Evolutionary conservation across 2,888 invertebrate genomes (phyloP).

Genomic region (Ichneumoninae sp.): DNA sequence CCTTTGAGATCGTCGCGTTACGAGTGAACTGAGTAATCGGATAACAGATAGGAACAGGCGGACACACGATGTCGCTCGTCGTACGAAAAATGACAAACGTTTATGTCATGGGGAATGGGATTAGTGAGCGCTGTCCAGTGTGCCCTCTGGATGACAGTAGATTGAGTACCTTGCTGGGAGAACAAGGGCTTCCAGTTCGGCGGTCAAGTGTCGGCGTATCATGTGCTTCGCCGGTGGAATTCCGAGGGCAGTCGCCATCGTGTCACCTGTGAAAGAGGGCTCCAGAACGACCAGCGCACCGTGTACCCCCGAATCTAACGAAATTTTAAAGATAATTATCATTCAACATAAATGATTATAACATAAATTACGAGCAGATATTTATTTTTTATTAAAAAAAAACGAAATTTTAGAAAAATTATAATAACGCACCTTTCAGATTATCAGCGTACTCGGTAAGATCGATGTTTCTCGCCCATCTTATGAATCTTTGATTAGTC

Average conservation of each 20-base stretch:
- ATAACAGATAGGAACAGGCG: slow-evolving; percentile 32
- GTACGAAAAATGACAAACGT: slow-evolving; percentile 38
- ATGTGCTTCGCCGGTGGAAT: slow-evolving; percentile 97
- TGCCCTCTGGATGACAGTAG: slow-evolving; percentile 83
- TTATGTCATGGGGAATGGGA: slow-evolving; percentile 20
- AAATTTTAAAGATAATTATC: slow-evolving; percentile 29
- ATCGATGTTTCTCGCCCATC: slow-evolving; percentile 97
- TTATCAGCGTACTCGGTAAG: slow-evolving; percentile 97
- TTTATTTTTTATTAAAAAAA: background rate
- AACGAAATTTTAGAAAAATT: background rate
- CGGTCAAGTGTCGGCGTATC: slow-evolving; percentile 95
- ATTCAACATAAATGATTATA: background rate
- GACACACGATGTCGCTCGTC: slow-evolving; percentile 32
- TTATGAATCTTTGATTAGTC: slow-evolving; percentile 97
- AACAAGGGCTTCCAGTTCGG: slow-evolving; percentile 95
- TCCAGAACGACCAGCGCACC: slow-evolving; percentile 97
- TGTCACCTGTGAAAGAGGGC: slow-evolving; percentile 97
- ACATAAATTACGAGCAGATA: slow-evolving; percentile 16
- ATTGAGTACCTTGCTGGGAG: slow-evolving; percentile 94
- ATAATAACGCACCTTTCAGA: slow-evolving; percentile 89
- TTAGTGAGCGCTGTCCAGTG: slow-evolving; percentile 82
- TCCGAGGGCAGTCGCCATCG: slow-evolving; percentile 96
- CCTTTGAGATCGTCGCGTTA: background rate
- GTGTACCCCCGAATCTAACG: slow-evolving; percentile 95
- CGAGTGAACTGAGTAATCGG: background rate